Evolutionary conservation across 2,113 vertebrate species (phyloP), one percentile per base, ranked within the genome.

Genomic region (Lagenorhynchus albirostris): DNA sequence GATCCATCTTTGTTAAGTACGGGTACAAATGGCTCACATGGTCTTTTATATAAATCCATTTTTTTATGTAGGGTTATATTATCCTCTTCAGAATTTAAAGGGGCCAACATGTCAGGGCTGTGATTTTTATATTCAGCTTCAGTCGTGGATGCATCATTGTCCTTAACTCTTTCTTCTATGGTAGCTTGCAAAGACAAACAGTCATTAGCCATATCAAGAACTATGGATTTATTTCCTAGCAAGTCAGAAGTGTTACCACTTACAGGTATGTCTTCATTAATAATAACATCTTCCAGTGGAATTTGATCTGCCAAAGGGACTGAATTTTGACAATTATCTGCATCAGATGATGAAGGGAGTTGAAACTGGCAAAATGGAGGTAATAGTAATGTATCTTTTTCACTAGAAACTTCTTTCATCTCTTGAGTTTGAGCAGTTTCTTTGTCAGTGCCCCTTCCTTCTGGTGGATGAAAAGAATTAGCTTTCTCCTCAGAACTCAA

Each of bases 1-100:
- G 98, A 99, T 10, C 99, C 98, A 17, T 99, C 98, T 98, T 99
- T 99, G 97, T 98, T 99, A 81, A 99, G 95, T 21, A 99, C 99
- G 0, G 99, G 99, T 92, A 99, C 98, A 95, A 99, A 99, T 2
- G 99, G 99, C 18, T 98, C 97, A 68, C 87, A 95, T 15, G 98
- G 98, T 95, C 98, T 99, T 92, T 98, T 99, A 77, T 1, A 25
- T 8, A 29, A 0, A 1, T 97, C 97, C 0, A 13, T 1, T 88
- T 98, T 98, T 67, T 92, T 97, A 93, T 84, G 88, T 1, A 65
- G 73, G 38, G 15, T 80, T 96, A 33, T 41, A 25, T 14, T 73
- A 11, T 92, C 71, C 68, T 98, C 95, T 92, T 98, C 95, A 93
- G 93, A 53, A 0, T 26, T 77, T 26, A 87, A 44, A 55, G 94